Evolutionary conservation across 2,797 vertebrate genomes (phyloP), one percentile per base, ranked within the genome.

Genomic region (Pseudochaenichthys georgianus): DNA sequence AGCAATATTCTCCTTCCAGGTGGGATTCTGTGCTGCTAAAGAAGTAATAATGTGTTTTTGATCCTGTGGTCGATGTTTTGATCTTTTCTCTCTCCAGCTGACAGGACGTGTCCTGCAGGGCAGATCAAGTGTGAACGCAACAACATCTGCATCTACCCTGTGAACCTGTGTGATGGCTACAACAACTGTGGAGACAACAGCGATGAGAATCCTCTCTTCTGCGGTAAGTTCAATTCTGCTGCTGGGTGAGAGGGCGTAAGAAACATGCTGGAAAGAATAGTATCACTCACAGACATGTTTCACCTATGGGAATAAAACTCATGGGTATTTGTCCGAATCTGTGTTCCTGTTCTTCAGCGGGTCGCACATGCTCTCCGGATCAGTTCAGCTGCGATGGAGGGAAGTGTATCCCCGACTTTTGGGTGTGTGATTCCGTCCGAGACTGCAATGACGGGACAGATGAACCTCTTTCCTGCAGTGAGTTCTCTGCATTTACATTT

Each of bases 111-210:
- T 87, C 94, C 94, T 9, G 13, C 93, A 10, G 95, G 94, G 57
- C 94, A 93, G 83, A 81, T 95, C 73, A 99, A 97, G 92, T 99
- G 98, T 84, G 95, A 95, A 23, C 92, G 60, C 76, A 97, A 95
- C 82, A 98, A 97, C 85, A 96, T 99, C 87, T 99, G 98, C 91
- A 96, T 99, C 89, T 93, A 93, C 83, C 94, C 95, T 23, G 88
- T 81, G 0, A 96, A 85, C 84, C 89, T 97, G 19, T 99, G 97
- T 80, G 97, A 99, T 3, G 96, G 94, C 41, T 89, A 51, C 78
- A 95, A 95, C 83, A 92, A 95, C 89, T 95, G 94, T 73, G 94
- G 94, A 11, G 94, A 95, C 86, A 94, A 94, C 89, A 95, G 93
- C 0, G 94, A 95, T 54, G 94, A 95, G 80, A 94, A 94, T 80